phyloP scores from a whole-genome alignment of 2,113 vertebrate genomes.

The Crotalus tigris region DNA sequence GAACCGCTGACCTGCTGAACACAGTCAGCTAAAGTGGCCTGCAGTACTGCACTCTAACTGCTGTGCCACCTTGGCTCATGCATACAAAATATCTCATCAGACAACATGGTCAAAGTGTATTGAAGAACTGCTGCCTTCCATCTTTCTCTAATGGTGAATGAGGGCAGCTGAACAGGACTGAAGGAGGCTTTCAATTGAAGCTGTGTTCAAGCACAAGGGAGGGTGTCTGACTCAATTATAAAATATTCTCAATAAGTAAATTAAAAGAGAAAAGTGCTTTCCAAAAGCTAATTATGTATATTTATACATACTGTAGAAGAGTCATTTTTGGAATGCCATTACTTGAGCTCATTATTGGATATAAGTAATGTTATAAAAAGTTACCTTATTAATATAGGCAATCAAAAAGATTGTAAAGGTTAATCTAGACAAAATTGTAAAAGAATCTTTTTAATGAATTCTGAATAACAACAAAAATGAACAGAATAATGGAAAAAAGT shows the following conservation, averaged over 20 bases:
- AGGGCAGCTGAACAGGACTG: not conserved
- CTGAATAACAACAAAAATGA: not conserved
- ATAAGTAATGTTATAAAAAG: not conserved
- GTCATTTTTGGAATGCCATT: not conserved
- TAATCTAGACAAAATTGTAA: not conserved
- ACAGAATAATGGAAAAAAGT: not conserved
- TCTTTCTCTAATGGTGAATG: not conserved
- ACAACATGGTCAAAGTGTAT: not conserved
- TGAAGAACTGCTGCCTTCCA: not conserved
- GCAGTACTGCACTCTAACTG: too few relatives aligned
- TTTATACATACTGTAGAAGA: not conserved
- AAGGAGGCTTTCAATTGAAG: not conserved
- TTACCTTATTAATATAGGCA: not conserved
- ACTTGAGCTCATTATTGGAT: not conserved
- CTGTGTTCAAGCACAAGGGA: not conserved
- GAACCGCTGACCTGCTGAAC: too few relatives aligned
- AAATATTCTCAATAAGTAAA: not conserved
- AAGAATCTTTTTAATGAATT: not conserved
- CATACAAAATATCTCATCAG: not conserved
- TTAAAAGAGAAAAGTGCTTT: not conserved
- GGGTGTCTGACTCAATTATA: not conserved
- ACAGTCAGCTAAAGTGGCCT: too few relatives aligned
- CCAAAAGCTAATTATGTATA: not conserved
- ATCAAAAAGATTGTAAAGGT: not conserved
- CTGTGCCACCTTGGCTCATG: not conserved